These are phyloP conservation scores for Vombatus ursinus DNA, from an alignment of 2,113 vertebrate species.

Conservation along the genomic window DNA sequence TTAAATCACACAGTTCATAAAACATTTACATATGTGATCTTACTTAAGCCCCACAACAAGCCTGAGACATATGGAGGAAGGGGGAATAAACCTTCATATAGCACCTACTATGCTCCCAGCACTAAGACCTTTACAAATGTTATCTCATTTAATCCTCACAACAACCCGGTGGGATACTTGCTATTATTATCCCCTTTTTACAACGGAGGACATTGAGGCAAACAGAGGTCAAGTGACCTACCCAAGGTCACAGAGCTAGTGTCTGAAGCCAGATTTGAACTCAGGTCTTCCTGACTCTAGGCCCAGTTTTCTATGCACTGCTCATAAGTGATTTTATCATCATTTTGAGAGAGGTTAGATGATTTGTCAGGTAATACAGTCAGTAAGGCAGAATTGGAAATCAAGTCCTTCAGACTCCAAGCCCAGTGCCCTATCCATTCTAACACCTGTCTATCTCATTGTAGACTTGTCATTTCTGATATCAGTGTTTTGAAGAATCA, in stretches of 20 bases:
- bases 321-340: not conserved
- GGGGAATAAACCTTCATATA: not conserved
- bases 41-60: not conserved
- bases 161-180: not conserved
- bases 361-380: not conserved
- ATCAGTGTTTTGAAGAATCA: conserved; percentile 1
- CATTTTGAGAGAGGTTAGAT: not conserved
- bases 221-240: not conserved
- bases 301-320: not conserved
- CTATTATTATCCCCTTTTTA: not conserved
- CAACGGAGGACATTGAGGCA: not conserved
- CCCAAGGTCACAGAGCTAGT: not conserved
- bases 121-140: not conserved
- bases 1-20: not conserved
- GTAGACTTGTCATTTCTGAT: conserved; percentile 50
- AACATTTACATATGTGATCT: not conserved
- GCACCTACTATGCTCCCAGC: not conserved
- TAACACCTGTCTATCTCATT: not conserved
- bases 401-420: not conserved
- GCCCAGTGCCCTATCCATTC: not conserved
- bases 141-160: not conserved
- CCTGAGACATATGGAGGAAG: not conserved
- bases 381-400: not conserved
- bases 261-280: not conserved
- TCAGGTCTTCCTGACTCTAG: not conserved